Evolutionary conservation across 2,888 invertebrate genomes (phyloP).

Genomic region (Leucoma salicis): DNA sequence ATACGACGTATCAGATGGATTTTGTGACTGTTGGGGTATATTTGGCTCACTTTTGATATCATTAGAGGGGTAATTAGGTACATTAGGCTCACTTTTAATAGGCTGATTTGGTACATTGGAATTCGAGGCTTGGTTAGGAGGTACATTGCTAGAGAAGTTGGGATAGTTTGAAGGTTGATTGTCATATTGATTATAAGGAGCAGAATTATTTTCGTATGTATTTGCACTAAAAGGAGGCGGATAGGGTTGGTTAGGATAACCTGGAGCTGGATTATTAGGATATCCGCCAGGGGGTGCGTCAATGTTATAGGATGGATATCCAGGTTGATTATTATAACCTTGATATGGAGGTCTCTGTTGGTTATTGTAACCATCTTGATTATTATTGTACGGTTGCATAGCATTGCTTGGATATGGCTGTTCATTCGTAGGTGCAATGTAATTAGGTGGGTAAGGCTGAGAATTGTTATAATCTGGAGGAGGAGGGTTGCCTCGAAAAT

Average conservation of each 20-base stretch:
- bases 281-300: conserved; percentile 46
- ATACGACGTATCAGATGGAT: conserved; percentile 40
- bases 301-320: conserved; percentile 58
- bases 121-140: conserved; percentile 40
- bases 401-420: conserved; percentile 56
- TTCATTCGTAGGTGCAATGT: conserved; percentile 49
- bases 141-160: conserved; percentile 46
- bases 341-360: conserved; percentile 60
- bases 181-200: conserved; percentile 60
- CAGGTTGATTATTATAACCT: conserved; percentile 49
- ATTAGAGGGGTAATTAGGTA: conserved; percentile 36
- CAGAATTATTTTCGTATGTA: conserved; percentile 49
- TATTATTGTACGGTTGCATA: conserved; percentile 56
- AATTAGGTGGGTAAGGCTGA: conserved; percentile 62
- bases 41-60: conserved; percentile 53
- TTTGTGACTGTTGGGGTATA: conserved; percentile 40
- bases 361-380: conserved; percentile 56
- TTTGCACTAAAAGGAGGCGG: conserved; percentile 49
- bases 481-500: conserved; percentile 52
- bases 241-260: conserved; percentile 57
- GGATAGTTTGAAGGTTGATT: conserved; percentile 55
- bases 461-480: conserved; percentile 52
- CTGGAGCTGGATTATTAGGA: conserved; percentile 46
- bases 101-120: conserved; percentile 30
- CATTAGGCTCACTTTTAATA: conserved; percentile 29